Conservation (phyloP, 2,888 invertebrate genomes). For the Andricus curvator region DNA sequence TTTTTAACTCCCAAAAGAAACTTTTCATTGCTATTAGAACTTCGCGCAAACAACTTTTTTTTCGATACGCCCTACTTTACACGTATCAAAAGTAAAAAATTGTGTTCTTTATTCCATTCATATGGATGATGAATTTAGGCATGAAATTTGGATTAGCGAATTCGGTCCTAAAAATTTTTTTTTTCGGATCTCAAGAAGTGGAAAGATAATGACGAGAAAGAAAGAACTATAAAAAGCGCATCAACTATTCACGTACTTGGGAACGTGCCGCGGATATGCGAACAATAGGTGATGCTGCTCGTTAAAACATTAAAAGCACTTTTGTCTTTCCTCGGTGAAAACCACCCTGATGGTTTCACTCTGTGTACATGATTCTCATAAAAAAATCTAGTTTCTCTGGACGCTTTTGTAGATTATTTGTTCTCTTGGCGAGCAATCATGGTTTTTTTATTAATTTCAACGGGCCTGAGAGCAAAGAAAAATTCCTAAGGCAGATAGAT, state of each 20-base stretch:
- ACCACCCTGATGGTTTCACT: slow-evolving; percentile 10
- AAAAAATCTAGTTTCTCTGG: background rate
- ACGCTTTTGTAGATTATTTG: background rate
- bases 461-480: background rate
- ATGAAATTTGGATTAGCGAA: background rate
- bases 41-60: no score
- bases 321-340: slow-evolving; percentile 53
- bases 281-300: slow-evolving; percentile 61
- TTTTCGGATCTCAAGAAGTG: background rate
- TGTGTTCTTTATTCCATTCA: no score
- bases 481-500: slow-evolving; percentile 4
- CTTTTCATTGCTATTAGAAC: no score
- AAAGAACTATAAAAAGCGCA: slow-evolving; percentile 16
- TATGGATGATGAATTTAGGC: no score
- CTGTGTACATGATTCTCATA: background rate
- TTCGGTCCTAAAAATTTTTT: background rate
- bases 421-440: slow-evolving; percentile 4
- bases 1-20: no score
- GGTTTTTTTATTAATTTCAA: background rate
- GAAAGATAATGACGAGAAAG: slow-evolving; percentile 9
- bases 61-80: no score
- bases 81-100: no score
- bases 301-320: slow-evolving; percentile 70
- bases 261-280: slow-evolving; percentile 52
- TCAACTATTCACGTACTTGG: slow-evolving; percentile 25